These are phyloP conservation scores for Mastomys coucha DNA, from an alignment of 2,113 vertebrate species.

Conservation along the genomic window DNA sequence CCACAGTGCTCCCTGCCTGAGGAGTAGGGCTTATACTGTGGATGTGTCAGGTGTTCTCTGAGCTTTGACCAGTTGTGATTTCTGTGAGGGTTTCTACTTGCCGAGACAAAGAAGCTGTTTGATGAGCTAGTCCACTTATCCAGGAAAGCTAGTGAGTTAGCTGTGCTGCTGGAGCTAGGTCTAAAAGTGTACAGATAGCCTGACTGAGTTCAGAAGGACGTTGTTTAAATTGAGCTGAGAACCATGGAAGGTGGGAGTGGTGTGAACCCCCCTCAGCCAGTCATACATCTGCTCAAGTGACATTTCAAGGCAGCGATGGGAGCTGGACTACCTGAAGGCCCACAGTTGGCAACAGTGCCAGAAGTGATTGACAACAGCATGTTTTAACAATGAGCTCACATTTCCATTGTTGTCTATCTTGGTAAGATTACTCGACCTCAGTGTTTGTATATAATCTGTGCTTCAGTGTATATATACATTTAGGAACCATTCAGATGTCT, in stretches of 20 bases:
- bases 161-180: background rate
- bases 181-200: too few relatives aligned
- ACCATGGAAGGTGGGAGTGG: background rate
- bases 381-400: slow-evolving; percentile 58
- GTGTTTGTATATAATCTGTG: slow-evolving; percentile 61
- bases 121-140: too few relatives aligned
- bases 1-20: background rate
- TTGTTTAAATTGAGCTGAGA: slow-evolving; percentile 50
- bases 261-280: background rate
- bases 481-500: slow-evolving; percentile 28
- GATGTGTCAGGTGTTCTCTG: background rate
- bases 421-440: slow-evolving; percentile 14
- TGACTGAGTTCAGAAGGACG: background rate
- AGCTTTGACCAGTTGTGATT: background rate
- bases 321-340: slow-evolving; percentile 20
- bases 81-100: background rate
- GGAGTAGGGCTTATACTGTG: too few relatives aligned
- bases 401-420: slow-evolving; percentile 43
- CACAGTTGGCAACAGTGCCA: background rate
- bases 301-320: background rate
- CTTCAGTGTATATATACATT: slow-evolving; percentile 47
- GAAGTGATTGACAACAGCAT: slow-evolving; percentile 41
- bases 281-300: background rate
- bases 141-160: too few relatives aligned
- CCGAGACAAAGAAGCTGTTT: background rate